Evolutionary conservation across 2,797 vertebrate species (phyloP).

Genomic region (Acipenser oxyrinchus): DNA sequence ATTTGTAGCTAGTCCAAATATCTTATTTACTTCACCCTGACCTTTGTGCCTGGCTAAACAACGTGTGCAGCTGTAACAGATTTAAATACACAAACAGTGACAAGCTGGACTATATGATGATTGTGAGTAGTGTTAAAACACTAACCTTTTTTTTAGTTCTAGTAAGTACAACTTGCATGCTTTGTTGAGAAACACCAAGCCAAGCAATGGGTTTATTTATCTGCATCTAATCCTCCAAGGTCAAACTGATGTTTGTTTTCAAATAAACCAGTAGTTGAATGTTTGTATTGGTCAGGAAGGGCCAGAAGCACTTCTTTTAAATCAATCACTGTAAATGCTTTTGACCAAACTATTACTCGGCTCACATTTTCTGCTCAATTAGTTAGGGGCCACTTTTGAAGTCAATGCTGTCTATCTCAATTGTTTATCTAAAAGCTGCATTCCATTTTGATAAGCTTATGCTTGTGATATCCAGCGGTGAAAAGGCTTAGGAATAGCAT

Average conservation of each 20-base stretch:
- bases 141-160: too few species aligned
- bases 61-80: too few species aligned
- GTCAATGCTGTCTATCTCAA: slow-evolving; percentile 3
- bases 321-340: not conserved
- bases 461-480: not conserved
- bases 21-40: too few species aligned
- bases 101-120: too few species aligned
- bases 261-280: slow-evolving; percentile 2
- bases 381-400: slow-evolving; percentile 2
- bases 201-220: too few species aligned
- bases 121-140: too few species aligned
- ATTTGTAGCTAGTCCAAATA: too few species aligned
- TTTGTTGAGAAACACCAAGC: too few species aligned
- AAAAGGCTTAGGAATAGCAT: too few species aligned
- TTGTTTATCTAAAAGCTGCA: slow-evolving; percentile 8
- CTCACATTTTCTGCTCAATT: slow-evolving; percentile 2
- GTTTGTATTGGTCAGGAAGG: slow-evolving; percentile 9
- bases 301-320: slow-evolving; percentile 6
- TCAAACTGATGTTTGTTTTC: not conserved
- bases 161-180: too few species aligned
- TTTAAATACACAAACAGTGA: too few species aligned
- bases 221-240: not conserved
- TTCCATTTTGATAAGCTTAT: not conserved
- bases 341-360: not conserved
- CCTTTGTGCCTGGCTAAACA: too few species aligned